phyloP scores from a whole-genome alignment of 2,113 vertebrate species.

The Clarias gariepinus region DNA sequence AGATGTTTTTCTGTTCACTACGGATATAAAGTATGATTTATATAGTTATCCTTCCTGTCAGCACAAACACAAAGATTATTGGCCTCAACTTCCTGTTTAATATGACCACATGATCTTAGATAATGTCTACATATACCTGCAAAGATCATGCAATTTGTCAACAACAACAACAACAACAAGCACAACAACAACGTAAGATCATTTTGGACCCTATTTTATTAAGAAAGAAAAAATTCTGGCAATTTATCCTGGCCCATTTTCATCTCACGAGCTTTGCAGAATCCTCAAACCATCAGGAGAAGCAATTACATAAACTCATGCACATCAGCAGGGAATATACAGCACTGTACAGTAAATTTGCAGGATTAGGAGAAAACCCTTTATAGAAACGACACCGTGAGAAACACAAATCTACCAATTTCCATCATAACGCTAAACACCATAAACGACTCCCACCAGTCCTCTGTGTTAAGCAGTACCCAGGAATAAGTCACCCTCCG shows the following conservation, averaged over 20 bases:
- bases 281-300: slow-evolving; percentile 18
- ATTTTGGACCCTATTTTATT: not conserved
- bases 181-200: not conserved
- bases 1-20: not conserved
- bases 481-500: not conserved
- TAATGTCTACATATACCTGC: not conserved
- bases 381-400: slow-evolving; percentile 15
- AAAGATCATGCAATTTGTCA: not conserved
- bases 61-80: not conserved
- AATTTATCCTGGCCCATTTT: not conserved
- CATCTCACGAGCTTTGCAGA: not conserved
- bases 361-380: not conserved
- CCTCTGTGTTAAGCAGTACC: slow-evolving; percentile 24
- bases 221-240: not conserved
- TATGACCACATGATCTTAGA: not conserved
- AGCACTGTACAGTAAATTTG: not conserved
- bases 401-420: slow-evolving; percentile 33
- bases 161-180: not conserved
- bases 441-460: slow-evolving; percentile 39
- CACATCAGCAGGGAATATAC: not conserved
- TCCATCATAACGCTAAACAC: slow-evolving; percentile 8
- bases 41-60: not conserved
- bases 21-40: not conserved
- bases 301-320: not conserved
- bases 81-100: not conserved